A percentile compares a stretch with the other conserved stretches of the same genome.
phyloP scores from a whole-genome alignment of 92 coral and sea anemone genomes.

The Galaxea fascicularis region DNA sequence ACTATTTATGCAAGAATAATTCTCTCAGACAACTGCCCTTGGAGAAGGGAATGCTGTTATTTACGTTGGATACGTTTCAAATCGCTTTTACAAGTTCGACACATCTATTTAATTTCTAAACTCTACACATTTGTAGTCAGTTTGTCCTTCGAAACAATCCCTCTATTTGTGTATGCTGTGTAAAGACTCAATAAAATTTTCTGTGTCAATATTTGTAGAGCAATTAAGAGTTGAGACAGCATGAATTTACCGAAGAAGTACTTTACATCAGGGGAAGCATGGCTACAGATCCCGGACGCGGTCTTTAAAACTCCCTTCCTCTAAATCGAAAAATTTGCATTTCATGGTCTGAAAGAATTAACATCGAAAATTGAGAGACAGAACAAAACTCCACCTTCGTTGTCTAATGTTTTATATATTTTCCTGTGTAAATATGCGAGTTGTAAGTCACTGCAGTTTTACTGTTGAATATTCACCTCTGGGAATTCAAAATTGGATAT shows the following conservation, averaged over 20 bases:
- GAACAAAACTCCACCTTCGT: slow-evolving; percentile 20
- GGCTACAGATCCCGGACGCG: slow-evolving; percentile 13
- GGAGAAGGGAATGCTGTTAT: slow-evolving; percentile 33
- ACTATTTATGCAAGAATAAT: slow-evolving; percentile 44
- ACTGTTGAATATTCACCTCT: slow-evolving; percentile 29
- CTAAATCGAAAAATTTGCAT: slow-evolving; percentile 6
- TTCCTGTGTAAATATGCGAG: background rate
- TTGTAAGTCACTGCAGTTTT: slow-evolving; percentile 19
- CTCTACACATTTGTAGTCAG: slow-evolving; percentile 23
- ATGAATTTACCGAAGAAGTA: slow-evolving; percentile 11
- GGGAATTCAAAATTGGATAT: slow-evolving; percentile 32
- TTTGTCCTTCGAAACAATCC: slow-evolving; percentile 47
- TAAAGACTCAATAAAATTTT: slow-evolving; percentile 49
- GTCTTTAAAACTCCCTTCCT: background rate
- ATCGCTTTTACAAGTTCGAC: slow-evolving; percentile 39
- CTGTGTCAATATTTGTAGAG: slow-evolving; percentile 56
- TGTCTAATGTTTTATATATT: slow-evolving; percentile 2
- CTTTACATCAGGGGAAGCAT: slow-evolving; percentile 15
- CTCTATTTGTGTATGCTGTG: slow-evolving; percentile 50
- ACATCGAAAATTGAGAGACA: slow-evolving; percentile 7
- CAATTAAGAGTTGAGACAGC: slow-evolving; percentile 53
- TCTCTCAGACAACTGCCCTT: slow-evolving; percentile 25
- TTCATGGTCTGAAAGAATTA: slow-evolving; percentile 16
- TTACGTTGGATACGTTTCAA: slow-evolving; percentile 45
- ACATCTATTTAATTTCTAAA: slow-evolving; percentile 42